phyloP scores from a whole-genome alignment of 2,113 vertebrate species.

The Siniperca chuatsi region DNA sequence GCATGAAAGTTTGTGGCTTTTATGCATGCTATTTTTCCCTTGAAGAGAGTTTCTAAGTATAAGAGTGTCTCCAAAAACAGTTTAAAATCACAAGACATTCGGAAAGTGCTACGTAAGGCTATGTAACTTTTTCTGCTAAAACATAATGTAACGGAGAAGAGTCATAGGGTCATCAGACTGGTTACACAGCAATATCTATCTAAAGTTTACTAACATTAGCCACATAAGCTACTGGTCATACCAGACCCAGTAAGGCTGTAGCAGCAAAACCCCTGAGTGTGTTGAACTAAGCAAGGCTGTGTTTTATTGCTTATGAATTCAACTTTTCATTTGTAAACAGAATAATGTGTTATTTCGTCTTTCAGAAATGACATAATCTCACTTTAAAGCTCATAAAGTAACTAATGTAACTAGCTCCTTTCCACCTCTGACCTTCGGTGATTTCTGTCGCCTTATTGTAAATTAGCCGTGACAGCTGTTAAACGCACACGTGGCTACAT shows the following conservation, averaged over 20 bases:
- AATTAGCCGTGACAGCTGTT: conserved; percentile 52
- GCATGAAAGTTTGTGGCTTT: not conserved
- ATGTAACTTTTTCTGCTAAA: not conserved
- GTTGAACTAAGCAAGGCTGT: too few species aligned
- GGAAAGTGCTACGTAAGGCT: not conserved
- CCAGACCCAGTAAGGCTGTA: not conserved
- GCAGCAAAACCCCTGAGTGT: not conserved
- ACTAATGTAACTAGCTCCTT: not conserved
- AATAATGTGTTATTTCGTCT: not conserved
- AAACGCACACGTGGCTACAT: conserved; percentile 41
- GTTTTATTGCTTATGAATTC: not conserved
- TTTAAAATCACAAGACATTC: not conserved
- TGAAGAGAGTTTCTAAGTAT: conserved; percentile 9
- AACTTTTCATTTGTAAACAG: not conserved
- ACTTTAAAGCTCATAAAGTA: not conserved
- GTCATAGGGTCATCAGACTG: not conserved
- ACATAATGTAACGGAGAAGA: not conserved
- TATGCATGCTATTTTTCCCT: not conserved
- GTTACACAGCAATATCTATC: not conserved
- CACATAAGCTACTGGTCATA: not conserved
- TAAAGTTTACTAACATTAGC: not conserved
- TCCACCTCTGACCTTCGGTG: not conserved
- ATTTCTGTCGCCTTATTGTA: conserved; percentile 39
- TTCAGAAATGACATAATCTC: not conserved
- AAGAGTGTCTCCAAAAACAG: not conserved